Percentiles rank a stretch among this genome's conserved stretches.
These are phyloP conservation scores for Calycopis cecrops DNA, from an alignment of 1,140 invertebrate species.

Conservation along the genomic window DNA sequence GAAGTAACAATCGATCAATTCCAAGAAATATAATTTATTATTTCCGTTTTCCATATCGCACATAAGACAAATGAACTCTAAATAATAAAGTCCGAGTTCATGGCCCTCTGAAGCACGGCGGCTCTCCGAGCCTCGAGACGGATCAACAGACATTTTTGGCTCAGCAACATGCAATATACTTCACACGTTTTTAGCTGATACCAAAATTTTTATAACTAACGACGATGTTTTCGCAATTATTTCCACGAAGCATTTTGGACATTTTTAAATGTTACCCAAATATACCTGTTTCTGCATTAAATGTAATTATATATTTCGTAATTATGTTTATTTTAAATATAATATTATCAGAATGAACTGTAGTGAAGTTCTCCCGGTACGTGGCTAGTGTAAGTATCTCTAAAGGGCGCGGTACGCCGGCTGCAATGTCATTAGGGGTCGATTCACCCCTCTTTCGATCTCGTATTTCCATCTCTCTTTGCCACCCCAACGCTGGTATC, in stretches of 20 bases:
- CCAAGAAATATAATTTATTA: too few species aligned
- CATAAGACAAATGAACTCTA: constrained; percentile 56
- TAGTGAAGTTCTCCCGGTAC: constrained; percentile 3
- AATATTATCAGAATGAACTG: too few species aligned
- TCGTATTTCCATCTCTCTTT: constrained; percentile 49
- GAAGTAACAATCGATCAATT: too few species aligned
- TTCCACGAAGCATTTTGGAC: too few species aligned
- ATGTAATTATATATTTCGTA: too few species aligned
- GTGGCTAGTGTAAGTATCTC: constrained; percentile 19
- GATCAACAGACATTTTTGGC: constrained; percentile 40
- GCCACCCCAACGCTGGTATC: constrained; percentile 44
- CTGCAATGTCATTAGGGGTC: constrained; percentile 61
- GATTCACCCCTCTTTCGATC: constrained; percentile 61
- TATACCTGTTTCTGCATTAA: too few species aligned
- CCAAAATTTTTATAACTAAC: too few species aligned
- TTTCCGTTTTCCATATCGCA: constrained; percentile 36
- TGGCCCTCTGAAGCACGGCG: constrained; percentile 50
- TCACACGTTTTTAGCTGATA: too few species aligned
- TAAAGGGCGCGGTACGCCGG: constrained; percentile 43
- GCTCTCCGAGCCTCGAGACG: constrained; percentile 38
- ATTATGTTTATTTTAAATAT: too few species aligned
- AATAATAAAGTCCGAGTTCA: constrained; percentile 63
- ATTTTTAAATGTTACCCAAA: too few species aligned
- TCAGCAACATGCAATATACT: constrained; percentile 20
- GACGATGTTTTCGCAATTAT: too few species aligned